Evolutionary conservation across 2,888 invertebrate genomes (phyloP).

Genomic region (Dasysyrphus albostriatus): DNA sequence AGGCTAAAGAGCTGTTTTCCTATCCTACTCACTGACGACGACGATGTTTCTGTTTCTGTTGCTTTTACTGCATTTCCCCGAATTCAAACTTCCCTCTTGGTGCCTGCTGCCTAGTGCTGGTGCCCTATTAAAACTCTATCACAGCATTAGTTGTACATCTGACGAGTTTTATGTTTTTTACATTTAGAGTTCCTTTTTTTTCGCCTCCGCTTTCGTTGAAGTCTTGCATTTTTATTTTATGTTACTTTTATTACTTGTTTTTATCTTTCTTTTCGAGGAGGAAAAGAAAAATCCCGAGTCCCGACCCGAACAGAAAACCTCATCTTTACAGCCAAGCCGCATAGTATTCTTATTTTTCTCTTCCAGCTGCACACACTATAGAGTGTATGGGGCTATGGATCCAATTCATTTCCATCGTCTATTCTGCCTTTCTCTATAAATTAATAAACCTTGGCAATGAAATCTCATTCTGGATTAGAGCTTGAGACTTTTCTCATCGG

Average conservation of each 20-base stretch:
- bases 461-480: slow-evolving; percentile 83
- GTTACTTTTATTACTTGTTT: slow-evolving; percentile 25
- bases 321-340: slow-evolving; percentile 52
- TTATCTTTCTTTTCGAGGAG: slow-evolving; percentile 43
- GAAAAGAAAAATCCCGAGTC: slow-evolving; percentile 53
- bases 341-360: slow-evolving; percentile 70
- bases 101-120: slow-evolving; percentile 38
- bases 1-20: slow-evolving; percentile 63
- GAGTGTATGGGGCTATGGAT: slow-evolving; percentile 32
- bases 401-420: slow-evolving; percentile 66
- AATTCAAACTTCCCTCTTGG: slow-evolving; percentile 15
- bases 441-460: slow-evolving; percentile 84
- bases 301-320: slow-evolving; percentile 54
- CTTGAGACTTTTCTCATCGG: slow-evolving; percentile 82
- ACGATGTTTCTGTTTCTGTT: slow-evolving; percentile 1
- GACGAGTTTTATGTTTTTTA: slow-evolving; percentile 61
- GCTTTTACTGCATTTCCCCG: slow-evolving; percentile 38
- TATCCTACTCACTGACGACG: slow-evolving; percentile 19
- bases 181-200: slow-evolving; percentile 47
- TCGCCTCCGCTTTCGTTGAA: slow-evolving; percentile 36
- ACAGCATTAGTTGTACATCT: slow-evolving; percentile 57
- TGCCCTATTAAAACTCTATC: slow-evolving; percentile 70
- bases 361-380: slow-evolving; percentile 43
- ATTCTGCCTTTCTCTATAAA: slow-evolving; percentile 84
- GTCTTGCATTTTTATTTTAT: slow-evolving; percentile 35